Evolutionary conservation across 2,797 vertebrate genomes (phyloP), one percentile per base, ranked within the genome.

Genomic region (Danio aesculapii): DNA sequence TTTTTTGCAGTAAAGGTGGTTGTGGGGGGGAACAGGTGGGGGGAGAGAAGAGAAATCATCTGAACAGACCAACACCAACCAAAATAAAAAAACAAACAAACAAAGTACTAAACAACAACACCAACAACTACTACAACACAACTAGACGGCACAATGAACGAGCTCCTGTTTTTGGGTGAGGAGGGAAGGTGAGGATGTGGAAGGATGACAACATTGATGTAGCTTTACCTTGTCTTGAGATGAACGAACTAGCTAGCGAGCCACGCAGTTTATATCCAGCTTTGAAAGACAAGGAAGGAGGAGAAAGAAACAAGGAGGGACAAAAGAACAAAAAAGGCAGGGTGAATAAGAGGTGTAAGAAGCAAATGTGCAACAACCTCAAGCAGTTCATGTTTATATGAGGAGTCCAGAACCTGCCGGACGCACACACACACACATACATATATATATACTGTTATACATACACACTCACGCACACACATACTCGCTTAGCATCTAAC

Each of bases 161-260:
- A 74, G 55, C 71, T 81, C 52, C 71, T 70, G 30, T 70, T 64
- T 53, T 72, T 44, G 66, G 55, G 19, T 13, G 16, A 39, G 63
- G 16, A 41, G 44, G 69, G 41, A 39, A 49, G 59, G n/a, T 46
- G 83, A 76, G 58, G 59, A 62, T 30, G 83, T 75, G 84, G 87
- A 81, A 66, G 73, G 81, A 66, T 83, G 83, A 80, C 88, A 85
- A 89, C 84, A 85, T 83, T 85, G 87, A 86, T 84, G 88, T 81
- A 84, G 87, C 44, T 89, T 94, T 95, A 95, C 94, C 94, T 95
- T 95, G 94, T 92, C 94, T 92, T 89, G 92, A 93, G 94, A 94
- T 95, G 94, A 94, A 95, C 84, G 94, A 94, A 92, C 93, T 94
- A 93, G 93, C 92, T 94, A 94, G 92, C 85, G 94, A 94, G 93